A percentile compares a stretch with the other conserved stretches of the same genome.
Conservation (phyloP, 2,888 invertebrate genomes). For the Drosophila atripex region DNA sequence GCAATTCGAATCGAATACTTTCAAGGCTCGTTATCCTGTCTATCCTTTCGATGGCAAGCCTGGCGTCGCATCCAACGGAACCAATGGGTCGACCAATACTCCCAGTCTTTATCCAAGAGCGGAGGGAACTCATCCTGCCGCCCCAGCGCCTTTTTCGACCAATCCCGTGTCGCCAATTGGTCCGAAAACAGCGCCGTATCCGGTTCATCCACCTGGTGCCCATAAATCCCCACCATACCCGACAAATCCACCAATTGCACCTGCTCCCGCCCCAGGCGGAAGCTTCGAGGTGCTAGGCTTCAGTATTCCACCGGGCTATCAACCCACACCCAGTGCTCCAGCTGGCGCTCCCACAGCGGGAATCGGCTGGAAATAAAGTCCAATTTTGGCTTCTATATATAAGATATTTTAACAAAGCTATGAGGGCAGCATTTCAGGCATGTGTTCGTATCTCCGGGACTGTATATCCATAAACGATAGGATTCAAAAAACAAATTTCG, state of each 20-base stretch:
- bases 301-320: conserved; percentile 78
- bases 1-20: conserved; percentile 80
- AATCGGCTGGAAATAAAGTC: conserved; percentile 72
- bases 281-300: conserved; percentile 77
- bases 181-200: conserved; percentile 30
- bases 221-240: conserved; percentile 64
- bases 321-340: conserved; percentile 71
- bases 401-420: conserved; percentile 14
- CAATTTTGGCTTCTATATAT: background rate
- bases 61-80: conserved; percentile 20
- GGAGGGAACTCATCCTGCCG: conserved; percentile 32
- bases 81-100: conserved; percentile 22
- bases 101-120: conserved; percentile 67
- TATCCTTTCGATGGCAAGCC: conserved; percentile 61
- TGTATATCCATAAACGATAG: background rate
- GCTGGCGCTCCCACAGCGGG: conserved; percentile 33
- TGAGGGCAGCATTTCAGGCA: background rate
- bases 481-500: background rate
- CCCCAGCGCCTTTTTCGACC: conserved; percentile 50
- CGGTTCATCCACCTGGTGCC: background rate
- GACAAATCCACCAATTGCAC: conserved; percentile 32
- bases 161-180: conserved; percentile 55
- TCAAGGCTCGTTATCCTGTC: conserved; percentile 82
- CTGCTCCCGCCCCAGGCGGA: conserved; percentile 32
- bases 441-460: background rate